These are phyloP conservation scores for Asbolus verrucosus DNA, from an alignment of 1,140 invertebrate species.

Conservation along the genomic window DNA sequence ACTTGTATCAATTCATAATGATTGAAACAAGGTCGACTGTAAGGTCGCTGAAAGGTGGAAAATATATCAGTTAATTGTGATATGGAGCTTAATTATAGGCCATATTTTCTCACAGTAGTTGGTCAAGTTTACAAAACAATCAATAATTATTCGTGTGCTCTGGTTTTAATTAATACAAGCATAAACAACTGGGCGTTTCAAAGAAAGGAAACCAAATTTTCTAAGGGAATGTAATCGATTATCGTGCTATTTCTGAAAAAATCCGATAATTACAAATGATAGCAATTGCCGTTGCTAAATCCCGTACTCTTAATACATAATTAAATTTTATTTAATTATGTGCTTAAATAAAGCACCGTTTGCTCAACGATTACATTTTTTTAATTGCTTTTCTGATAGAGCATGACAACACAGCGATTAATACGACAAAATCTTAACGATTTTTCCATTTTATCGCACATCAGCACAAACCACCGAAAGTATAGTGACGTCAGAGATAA, in stretches of 20 bases:
- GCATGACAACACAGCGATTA: not conserved
- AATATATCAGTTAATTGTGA: slow-evolving; percentile 50
- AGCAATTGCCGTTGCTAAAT: slow-evolving; percentile 11
- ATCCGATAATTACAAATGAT: slow-evolving; percentile 13
- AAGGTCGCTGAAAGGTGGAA: slow-evolving; percentile 53
- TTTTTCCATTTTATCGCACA: not conserved
- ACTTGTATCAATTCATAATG: slow-evolving; percentile 45
- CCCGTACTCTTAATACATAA: slow-evolving; percentile 16
- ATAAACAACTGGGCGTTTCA: no score
- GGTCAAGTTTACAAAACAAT: slow-evolving; percentile 35
- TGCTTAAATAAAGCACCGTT: slow-evolving; percentile 13
- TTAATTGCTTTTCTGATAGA: not conserved
- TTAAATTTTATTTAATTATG: slow-evolving; percentile 31
- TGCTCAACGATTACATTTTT: slow-evolving; percentile 12
- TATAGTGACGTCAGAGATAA: not conserved
- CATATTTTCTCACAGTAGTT: slow-evolving; percentile 32
- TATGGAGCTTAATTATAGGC: slow-evolving; percentile 43
- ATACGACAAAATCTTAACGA: not conserved
- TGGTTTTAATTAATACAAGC: not conserved
- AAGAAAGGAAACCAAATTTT: slow-evolving; percentile 7
- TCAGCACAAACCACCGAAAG: not conserved
- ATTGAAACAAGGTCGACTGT: slow-evolving; percentile 47
- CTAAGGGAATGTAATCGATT: no score
- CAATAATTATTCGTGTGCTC: slow-evolving; percentile 16
- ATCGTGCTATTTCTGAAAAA: slow-evolving; percentile 15